Conservation (phyloP, 1,140 invertebrate genomes). For the Drosophila lacteicornis region DNA sequence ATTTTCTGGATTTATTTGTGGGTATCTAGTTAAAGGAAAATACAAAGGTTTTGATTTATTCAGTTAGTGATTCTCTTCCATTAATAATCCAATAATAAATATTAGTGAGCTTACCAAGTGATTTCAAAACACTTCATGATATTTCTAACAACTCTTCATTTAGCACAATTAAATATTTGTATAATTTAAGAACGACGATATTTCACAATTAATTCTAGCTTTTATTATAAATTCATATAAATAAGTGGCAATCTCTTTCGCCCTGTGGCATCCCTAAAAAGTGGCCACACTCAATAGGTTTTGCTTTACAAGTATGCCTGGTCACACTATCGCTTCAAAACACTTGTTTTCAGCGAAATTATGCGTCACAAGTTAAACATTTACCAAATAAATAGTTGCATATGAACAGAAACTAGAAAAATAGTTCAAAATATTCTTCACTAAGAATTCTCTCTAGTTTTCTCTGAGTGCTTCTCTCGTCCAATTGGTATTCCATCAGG, state of each 20-base stretch:
- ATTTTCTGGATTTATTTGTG: background rate
- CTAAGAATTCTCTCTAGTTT: background rate
- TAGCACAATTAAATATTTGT: too few species aligned
- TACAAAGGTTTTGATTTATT: background rate
- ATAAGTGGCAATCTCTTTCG: background rate
- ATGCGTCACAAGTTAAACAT: too few species aligned
- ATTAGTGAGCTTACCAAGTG: too few species aligned
- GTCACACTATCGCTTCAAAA: background rate
- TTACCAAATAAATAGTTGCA: too few species aligned
- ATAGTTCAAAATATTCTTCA: too few species aligned
- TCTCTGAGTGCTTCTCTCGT: slow-evolving; percentile 12
- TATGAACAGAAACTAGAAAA: background rate
- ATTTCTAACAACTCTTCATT: too few species aligned
- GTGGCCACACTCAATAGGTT: background rate
- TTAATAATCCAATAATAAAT: too few species aligned
- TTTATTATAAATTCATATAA: background rate
- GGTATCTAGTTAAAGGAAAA: background rate
- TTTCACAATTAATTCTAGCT: background rate
- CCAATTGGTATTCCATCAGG: slow-evolving; percentile 48
- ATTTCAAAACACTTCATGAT: background rate
- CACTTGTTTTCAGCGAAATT: background rate
- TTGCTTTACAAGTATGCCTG: background rate
- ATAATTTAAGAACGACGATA: background rate
- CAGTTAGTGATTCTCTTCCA: fast-evolving
- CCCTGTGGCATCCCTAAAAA: background rate